Conservation (phyloP, 2,797 vertebrate species). For the Leuciscus waleckii region DNA sequence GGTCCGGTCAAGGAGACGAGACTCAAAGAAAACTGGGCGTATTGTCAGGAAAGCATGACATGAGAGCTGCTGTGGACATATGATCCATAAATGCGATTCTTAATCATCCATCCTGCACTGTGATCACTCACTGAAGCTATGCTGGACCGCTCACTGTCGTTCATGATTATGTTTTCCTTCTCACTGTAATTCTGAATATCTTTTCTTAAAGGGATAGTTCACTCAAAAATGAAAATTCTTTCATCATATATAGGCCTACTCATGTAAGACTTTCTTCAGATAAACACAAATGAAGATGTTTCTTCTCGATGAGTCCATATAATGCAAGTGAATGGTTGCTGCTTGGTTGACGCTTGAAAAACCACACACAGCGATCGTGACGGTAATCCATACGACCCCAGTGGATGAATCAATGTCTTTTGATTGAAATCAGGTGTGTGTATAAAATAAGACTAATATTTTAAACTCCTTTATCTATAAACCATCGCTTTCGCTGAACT, state of each 20-base stretch:
- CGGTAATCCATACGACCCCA: not conserved
- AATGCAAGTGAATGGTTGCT: not conserved
- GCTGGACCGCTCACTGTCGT: constrained; percentile 37
- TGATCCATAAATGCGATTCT: not conserved
- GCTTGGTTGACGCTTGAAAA: not conserved
- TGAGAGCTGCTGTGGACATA: not conserved
- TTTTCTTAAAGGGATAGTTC: not conserved
- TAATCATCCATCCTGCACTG: constrained; percentile 19
- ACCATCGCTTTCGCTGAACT: not conserved
- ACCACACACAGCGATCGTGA: not conserved
- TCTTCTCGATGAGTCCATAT: not conserved
- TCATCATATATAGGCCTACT: not conserved
- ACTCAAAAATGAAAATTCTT: not conserved
- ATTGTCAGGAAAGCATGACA: constrained; percentile 87
- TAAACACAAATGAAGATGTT: not conserved
- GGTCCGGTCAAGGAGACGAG: constrained; percentile 67
- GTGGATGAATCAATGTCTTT: not conserved
- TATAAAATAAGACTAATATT: not conserved
- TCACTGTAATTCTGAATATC: not conserved
- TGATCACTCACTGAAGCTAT: constrained; percentile 16
- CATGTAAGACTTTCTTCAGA: not conserved
- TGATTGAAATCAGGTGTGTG: not conserved
- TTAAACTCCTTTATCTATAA: not conserved
- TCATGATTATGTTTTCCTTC: not conserved
- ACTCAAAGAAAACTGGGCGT: constrained; percentile 82